phyloP scores from a whole-genome alignment of 2,888 invertebrate genomes.

The Caenorhabditis imperialis region DNA sequence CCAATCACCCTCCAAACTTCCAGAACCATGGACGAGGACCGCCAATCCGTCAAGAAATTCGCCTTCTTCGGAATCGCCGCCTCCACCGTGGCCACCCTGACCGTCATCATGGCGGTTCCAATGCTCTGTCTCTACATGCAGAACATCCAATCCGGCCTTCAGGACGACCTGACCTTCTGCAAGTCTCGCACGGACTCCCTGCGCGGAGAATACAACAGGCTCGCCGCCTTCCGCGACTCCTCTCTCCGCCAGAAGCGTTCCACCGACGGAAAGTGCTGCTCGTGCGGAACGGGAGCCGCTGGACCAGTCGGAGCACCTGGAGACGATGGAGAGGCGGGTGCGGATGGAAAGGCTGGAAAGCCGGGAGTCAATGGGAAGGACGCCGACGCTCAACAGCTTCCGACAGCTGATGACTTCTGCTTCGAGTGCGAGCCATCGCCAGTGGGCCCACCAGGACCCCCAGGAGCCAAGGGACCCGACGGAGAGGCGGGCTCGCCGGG shows the following conservation, averaged over 20 bases:
- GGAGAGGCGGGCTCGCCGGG: constrained; percentile 56
- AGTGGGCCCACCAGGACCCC: constrained; percentile 55
- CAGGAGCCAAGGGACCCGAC: constrained; percentile 56
- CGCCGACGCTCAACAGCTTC: constrained; percentile 38
- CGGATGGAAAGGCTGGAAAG: constrained; percentile 56
- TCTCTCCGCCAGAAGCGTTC: constrained; percentile 51
- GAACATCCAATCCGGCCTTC: constrained; percentile 74
- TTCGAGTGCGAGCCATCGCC: constrained; percentile 61
- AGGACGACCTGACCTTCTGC: constrained; percentile 76
- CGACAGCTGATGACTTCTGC: constrained; percentile 61
- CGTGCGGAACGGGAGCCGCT: constrained; percentile 64
- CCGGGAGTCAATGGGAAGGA: constrained; percentile 59
- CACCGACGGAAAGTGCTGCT: constrained; percentile 58
- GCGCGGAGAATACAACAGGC: constrained; percentile 69
- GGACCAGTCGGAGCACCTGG: constrained; percentile 61
- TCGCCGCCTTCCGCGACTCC: constrained; percentile 50
- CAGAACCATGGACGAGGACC: constrained; percentile 63
- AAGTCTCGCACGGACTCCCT: constrained; percentile 70
- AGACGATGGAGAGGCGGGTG: constrained; percentile 51
- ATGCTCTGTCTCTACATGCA: constrained; percentile 77
- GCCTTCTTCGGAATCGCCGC: constrained; percentile 73
- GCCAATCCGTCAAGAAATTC: constrained; percentile 67
- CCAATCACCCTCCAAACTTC: constrained; percentile 44
- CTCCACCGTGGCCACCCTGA: constrained; percentile 73
- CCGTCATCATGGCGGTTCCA: constrained; percentile 74